A percentile compares a stretch with the other conserved stretches of the same genome.
phyloP scores from a whole-genome alignment of 2,797 vertebrate genomes.

The Siniperca scherzeri region DNA sequence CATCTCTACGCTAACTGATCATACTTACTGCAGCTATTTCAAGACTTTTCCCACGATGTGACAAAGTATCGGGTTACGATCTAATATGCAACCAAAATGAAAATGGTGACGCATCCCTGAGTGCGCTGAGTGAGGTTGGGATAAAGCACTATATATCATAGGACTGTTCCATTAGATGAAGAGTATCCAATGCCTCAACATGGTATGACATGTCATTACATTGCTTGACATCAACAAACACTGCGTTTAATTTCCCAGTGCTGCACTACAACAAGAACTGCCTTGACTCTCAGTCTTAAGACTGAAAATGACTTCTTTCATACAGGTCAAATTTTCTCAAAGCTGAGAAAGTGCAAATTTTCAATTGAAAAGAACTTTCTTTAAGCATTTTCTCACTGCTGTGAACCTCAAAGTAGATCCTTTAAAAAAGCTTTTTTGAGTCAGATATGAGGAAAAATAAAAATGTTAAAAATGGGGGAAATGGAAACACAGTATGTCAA shows the following conservation, averaged over 20 bases:
- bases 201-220: conserved; percentile 12
- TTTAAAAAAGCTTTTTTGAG: not conserved
- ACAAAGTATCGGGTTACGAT: not conserved
- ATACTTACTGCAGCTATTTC: conserved; percentile 9
- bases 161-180: not conserved
- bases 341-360: not conserved
- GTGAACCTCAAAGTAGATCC: not conserved
- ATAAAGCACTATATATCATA: not conserved
- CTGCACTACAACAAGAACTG: not conserved
- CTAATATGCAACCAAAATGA: not conserved
- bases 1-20: not conserved
- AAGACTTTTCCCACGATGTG: not conserved
- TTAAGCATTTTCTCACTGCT: not conserved
- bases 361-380: conserved; percentile 3
- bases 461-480: not conserved
- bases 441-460: not conserved
- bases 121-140: not conserved
- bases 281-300: conserved; percentile 6
- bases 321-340: not conserved
- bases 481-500: not conserved
- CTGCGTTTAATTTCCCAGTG: not conserved
- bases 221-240: conserved; percentile 19
- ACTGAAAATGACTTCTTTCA: conserved; percentile 11
- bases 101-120: conserved; percentile 7
- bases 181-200: not conserved